phyloP scores from a whole-genome alignment of 64 coral and sea anemone genomes.

The Trachythela sp. region DNA sequence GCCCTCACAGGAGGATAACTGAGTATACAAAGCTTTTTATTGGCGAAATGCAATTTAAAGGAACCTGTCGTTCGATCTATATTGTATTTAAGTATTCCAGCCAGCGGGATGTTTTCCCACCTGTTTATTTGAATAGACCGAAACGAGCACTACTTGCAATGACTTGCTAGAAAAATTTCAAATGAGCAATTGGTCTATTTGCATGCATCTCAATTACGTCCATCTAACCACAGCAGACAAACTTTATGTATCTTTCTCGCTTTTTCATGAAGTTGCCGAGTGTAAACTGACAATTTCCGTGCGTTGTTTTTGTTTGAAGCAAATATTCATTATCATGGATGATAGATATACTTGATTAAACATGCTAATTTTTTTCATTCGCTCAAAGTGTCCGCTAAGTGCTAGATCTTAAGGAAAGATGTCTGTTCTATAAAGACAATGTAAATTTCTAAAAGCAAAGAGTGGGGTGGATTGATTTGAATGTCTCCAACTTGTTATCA shows the following conservation, averaged over 20 bases:
- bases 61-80: background rate
- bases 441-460: background rate
- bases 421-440: background rate
- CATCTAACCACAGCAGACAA: too few species aligned
- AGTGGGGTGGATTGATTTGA: too few species aligned
- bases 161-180: background rate
- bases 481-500: too few species aligned
- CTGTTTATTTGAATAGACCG: background rate
- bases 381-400: background rate
- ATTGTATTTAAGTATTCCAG: background rate
- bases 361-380: conserved; percentile 1
- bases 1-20: background rate
- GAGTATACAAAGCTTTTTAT: background rate
- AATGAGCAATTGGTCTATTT: background rate
- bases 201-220: background rate
- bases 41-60: background rate
- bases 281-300: background rate
- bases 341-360: conserved; percentile 14
- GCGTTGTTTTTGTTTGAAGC: background rate
- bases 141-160: background rate
- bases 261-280: background rate
- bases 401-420: background rate
- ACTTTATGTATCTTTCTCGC: background rate
- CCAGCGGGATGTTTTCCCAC: background rate
- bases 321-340: background rate